Conservation (phyloP, 2,888 invertebrate species). For the Choristoneura rosaceana region DNA sequence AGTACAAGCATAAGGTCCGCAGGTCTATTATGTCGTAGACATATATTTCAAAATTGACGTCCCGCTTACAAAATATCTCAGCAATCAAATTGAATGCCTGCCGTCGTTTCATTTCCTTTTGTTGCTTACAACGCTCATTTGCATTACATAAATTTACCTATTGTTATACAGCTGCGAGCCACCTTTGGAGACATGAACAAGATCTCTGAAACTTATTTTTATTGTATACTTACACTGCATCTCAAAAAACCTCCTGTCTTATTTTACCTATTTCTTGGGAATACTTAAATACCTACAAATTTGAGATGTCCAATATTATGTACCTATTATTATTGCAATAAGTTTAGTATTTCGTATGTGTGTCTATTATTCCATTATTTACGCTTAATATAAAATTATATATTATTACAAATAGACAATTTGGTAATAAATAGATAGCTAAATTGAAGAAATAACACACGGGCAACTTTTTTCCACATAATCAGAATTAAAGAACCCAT, state of each 20-base stretch:
- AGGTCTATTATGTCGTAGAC: slow-evolving; percentile 46
- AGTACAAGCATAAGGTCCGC: slow-evolving; percentile 15
- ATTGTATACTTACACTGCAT: slow-evolving; percentile 44
- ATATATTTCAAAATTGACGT: slow-evolving; percentile 66
- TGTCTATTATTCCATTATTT: too few relatives aligned
- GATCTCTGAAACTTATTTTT: slow-evolving; percentile 62
- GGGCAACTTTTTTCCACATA: too few relatives aligned
- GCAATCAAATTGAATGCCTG: slow-evolving; percentile 72
- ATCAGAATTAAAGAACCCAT: too few relatives aligned
- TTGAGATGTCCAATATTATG: too few relatives aligned
- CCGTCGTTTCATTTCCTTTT: slow-evolving; percentile 78
- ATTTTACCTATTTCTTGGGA: not conserved
- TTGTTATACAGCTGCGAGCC: slow-evolving; percentile 77
- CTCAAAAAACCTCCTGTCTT: not conserved
- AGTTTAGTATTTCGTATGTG: too few relatives aligned
- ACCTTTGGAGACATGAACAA: slow-evolving; percentile 66
- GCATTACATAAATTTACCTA: slow-evolving; percentile 85
- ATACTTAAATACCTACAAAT: too few relatives aligned
- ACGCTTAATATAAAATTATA: too few relatives aligned
- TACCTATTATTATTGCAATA: too few relatives aligned
- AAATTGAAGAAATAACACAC: too few relatives aligned
- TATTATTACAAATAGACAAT: too few relatives aligned
- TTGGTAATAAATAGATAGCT: too few relatives aligned
- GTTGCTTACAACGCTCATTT: slow-evolving; percentile 79
- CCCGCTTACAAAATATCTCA: slow-evolving; percentile 61